phyloP scores from a whole-genome alignment of 2,797 vertebrate species.

The Monodelphis domestica region DNA sequence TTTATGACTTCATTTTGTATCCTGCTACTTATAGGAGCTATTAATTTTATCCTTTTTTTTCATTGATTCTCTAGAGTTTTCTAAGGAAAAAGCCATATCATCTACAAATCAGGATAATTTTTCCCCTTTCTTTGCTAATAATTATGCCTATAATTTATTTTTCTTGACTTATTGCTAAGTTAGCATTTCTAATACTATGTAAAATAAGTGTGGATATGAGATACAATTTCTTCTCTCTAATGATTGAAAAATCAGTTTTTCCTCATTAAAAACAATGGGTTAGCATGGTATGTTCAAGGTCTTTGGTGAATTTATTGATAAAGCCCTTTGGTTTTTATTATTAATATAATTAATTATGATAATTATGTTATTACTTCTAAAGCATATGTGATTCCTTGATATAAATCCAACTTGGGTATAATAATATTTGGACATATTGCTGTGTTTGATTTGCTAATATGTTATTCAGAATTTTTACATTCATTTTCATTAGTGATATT shows the following conservation, averaged over 20 bases:
- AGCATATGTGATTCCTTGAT: neutral
- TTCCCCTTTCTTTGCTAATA: neutral
- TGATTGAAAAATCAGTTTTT: neutral
- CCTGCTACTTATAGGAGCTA: neutral
- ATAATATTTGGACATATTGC: neutral
- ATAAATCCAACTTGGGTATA: neutral
- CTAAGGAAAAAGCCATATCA: neutral
- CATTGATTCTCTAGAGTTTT: neutral
- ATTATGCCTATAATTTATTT: neutral
- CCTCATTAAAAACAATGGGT: neutral
- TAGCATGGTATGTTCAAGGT: neutral
- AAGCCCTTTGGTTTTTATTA: neutral
- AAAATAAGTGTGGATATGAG: neutral
- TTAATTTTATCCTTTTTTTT: neutral
- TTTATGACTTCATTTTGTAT: neutral
- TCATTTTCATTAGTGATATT: neutral
- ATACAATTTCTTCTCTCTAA: neutral
- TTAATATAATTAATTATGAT: neutral
- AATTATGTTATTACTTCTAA: neutral
- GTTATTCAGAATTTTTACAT: neutral
- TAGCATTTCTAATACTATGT: neutral
- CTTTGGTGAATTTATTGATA: neutral
- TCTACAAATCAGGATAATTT: neutral
- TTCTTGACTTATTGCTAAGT: neutral
- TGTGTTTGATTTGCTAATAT: neutral